Percentiles rank a stretch among this genome's conserved stretches.
Conservation (phyloP, 2,797 vertebrate genomes). For the Aldrovandia affinis region DNA sequence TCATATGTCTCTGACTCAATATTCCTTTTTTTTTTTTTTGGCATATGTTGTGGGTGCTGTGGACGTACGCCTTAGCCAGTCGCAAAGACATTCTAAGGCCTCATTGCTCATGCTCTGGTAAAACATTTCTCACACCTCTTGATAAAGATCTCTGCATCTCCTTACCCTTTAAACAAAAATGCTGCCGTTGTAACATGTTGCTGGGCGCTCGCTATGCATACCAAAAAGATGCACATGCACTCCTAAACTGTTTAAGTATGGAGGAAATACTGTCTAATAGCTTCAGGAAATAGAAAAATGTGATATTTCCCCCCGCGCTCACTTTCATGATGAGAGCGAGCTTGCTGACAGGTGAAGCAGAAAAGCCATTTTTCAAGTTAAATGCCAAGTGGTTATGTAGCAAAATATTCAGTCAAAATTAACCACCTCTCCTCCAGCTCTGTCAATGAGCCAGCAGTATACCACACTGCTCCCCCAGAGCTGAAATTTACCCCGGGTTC, state of each 20-base stretch:
- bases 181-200: slow-evolving; percentile 78
- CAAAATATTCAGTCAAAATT: slow-evolving; percentile 95
- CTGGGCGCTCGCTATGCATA: slow-evolving; percentile 73
- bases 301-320: slow-evolving; percentile 79
- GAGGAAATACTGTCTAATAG: slow-evolving; percentile 83
- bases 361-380: slow-evolving; percentile 98
- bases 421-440: slow-evolving; percentile 86
- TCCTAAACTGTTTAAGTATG: slow-evolving; percentile 80
- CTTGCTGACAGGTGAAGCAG: slow-evolving; percentile 92
- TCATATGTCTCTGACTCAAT: slow-evolving; percentile 3
- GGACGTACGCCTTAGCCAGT: slow-evolving; percentile 66
- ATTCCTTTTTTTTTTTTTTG: slow-evolving; percentile 60
- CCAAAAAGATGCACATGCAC: slow-evolving; percentile 74
- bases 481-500: slow-evolving; percentile 2
- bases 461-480: slow-evolving; percentile 15
- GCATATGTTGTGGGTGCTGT: slow-evolving; percentile 41
- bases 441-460: slow-evolving; percentile 69
- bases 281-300: slow-evolving; percentile 87
- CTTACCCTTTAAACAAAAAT: slow-evolving; percentile 82
- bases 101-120: slow-evolving; percentile 75
- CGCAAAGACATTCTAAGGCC: slow-evolving; percentile 72
- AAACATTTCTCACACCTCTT: slow-evolving; percentile 79
- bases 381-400: slow-evolving; percentile 98
- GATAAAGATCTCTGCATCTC: slow-evolving; percentile 83
- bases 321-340: slow-evolving; percentile 91